Evolutionary conservation across 1,140 invertebrate species (phyloP), one percentile per base, ranked within the genome.

Genomic region (Drosophila fuyamai): DNA sequence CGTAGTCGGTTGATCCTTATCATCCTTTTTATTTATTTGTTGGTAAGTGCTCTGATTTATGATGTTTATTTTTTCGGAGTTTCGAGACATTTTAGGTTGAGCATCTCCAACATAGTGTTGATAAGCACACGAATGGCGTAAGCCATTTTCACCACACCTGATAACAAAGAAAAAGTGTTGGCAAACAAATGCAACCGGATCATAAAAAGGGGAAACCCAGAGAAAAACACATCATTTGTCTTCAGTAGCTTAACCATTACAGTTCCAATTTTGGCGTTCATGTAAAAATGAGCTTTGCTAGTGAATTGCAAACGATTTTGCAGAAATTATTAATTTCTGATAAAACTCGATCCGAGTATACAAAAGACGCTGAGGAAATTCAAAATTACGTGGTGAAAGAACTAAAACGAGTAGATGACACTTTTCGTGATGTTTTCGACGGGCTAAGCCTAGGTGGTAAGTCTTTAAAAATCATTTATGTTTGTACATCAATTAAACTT

Each of bases 41-140:
- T 72, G 27, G 56, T 50, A 78, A 2, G 76, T 75, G 8, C 5
- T 56, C 1, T 84, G 47, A 54, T 84, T 59, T 40, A 89, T 73
- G 1, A 81, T 16, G 43, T 63, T 68, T 14, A 84, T 12, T 63
- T 89, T 89, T 13, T 74, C 80, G 0, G 84, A 83, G 38, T 40
- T 62, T 51, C 57, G 61, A 1, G 65, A 51, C 68, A 7, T 80
- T 89, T 35, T 56, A 59, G 16, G 8, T 18, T 36, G 38, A 18
- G 8, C 16, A n/a, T 23, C 16, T 44, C 41, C 44, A 29, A 16
- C 5, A 5, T 7, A 63, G 67, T 67, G 67, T 68, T 70, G 50
- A 27, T 10, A 9, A 57, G 12, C 16, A 32, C 40, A 0, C 3
- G 1, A 16, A 13, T 51, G 48, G 27, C 16, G 48, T 8, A 8